phyloP scores from a whole-genome alignment of 1,140 invertebrate genomes.

The Drosophila repleta region DNA sequence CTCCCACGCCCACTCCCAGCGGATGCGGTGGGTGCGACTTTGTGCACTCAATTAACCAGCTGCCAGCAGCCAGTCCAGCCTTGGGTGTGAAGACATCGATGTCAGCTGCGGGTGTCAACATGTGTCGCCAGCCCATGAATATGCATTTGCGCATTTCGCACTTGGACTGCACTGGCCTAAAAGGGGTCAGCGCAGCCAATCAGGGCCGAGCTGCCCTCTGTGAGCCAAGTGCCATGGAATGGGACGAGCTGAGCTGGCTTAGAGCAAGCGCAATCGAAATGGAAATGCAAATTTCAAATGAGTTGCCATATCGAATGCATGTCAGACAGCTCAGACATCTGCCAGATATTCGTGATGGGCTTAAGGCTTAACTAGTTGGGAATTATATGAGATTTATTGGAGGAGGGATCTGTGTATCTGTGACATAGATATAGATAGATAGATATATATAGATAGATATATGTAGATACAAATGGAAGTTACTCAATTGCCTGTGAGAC shows the following conservation, averaged over 20 bases:
- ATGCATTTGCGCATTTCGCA: conserved; percentile 9
- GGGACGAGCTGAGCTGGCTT: not conserved
- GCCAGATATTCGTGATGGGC: not conserved
- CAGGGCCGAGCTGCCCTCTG: not conserved
- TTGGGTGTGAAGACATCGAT: not conserved
- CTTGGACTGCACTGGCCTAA: not conserved
- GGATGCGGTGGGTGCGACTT: conserved; percentile 35
- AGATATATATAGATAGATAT: too few species aligned
- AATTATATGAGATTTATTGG: too few species aligned
- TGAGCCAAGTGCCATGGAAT: not conserved
- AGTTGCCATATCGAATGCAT: too few species aligned
- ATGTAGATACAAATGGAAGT: too few species aligned
- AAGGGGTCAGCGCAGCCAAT: conserved; percentile 18
- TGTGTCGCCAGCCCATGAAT: conserved; percentile 15
- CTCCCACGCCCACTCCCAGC: conserved; percentile 7
- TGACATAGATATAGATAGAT: too few species aligned
- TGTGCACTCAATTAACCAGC: conserved; percentile 71
- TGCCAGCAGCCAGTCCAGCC: not conserved
- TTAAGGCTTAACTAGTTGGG: not conserved
- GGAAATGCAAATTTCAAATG: too few species aligned
- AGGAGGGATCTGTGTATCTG: too few species aligned
- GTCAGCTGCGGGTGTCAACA: conserved; percentile 18
- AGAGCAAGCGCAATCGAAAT: not conserved
- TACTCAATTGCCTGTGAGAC: too few species aligned
- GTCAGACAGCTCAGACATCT: not conserved